Conservation (phyloP, 2,797 vertebrate species). For the Gallinago solitaria region DNA sequence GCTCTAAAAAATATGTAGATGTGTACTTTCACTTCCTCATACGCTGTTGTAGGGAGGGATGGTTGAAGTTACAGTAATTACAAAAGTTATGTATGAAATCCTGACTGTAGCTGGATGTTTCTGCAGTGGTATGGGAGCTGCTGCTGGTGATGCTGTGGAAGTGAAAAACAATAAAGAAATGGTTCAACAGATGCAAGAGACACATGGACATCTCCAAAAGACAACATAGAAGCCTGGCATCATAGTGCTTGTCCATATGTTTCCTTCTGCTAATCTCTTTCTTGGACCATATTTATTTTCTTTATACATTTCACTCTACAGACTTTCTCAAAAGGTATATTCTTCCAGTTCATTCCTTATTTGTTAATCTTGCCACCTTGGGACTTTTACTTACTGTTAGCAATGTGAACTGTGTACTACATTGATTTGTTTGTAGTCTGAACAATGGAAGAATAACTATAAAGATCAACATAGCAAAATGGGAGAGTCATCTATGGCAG, state of each 20-base stretch:
- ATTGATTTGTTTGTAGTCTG: background rate
- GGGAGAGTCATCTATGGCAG: background rate
- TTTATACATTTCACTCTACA: background rate
- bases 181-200: background rate
- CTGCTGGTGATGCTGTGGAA: background rate
- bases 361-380: background rate
- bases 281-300: background rate
- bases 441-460: background rate
- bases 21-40: background rate
- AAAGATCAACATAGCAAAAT: background rate
- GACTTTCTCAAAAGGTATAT: background rate
- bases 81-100: background rate
- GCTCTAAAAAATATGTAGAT: background rate
- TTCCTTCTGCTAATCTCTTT: background rate
- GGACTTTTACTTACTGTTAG: background rate
- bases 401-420: background rate
- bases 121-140: background rate
- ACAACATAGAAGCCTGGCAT: background rate
- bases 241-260: background rate
- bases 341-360: background rate
- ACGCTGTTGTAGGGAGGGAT: background rate
- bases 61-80: background rate
- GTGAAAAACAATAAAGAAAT: background rate
- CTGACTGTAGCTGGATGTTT: background rate
- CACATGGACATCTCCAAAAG: background rate